Conservation (phyloP, 2,797 vertebrate species). For the Peromyscus eremicus region DNA sequence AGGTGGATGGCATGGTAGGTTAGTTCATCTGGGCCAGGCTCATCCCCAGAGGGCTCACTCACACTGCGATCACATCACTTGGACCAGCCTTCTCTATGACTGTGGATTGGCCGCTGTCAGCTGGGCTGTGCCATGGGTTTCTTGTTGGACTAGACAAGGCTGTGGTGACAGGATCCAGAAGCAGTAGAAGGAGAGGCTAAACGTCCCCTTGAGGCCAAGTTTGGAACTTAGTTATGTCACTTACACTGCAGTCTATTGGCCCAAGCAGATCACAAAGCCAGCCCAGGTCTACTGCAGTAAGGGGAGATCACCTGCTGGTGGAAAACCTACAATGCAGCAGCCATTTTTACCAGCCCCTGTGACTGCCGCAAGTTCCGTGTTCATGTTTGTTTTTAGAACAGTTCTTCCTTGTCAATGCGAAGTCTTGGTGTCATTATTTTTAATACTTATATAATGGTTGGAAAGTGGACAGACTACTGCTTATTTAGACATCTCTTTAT, state of each 20-base stretch:
- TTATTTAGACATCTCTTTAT: not conserved
- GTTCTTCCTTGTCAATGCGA: not conserved
- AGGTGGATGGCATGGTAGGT: not conserved
- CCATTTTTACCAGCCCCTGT: not conserved
- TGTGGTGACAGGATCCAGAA: not conserved
- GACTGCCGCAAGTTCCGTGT: not conserved
- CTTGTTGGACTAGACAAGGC: not conserved
- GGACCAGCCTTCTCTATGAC: not conserved
- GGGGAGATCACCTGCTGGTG: not conserved
- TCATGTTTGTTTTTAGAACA: not conserved
- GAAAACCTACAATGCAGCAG: not conserved
- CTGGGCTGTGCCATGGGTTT: not conserved
- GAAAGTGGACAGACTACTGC: not conserved
- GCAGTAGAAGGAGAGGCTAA: not conserved
- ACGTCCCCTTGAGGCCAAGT: not conserved
- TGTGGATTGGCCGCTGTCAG: not conserved
- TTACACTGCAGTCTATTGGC: not conserved
- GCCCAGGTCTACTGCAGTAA: not conserved
- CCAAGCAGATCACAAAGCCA: not conserved
- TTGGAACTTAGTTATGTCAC: not conserved
- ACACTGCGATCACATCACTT: not conserved
- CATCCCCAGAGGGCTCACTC: not conserved
- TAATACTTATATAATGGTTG: not conserved
- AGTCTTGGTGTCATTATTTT: not conserved
- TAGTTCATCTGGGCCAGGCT: not conserved